phyloP scores from a whole-genome alignment of 2,797 vertebrate genomes.

The Menidia menidia region DNA sequence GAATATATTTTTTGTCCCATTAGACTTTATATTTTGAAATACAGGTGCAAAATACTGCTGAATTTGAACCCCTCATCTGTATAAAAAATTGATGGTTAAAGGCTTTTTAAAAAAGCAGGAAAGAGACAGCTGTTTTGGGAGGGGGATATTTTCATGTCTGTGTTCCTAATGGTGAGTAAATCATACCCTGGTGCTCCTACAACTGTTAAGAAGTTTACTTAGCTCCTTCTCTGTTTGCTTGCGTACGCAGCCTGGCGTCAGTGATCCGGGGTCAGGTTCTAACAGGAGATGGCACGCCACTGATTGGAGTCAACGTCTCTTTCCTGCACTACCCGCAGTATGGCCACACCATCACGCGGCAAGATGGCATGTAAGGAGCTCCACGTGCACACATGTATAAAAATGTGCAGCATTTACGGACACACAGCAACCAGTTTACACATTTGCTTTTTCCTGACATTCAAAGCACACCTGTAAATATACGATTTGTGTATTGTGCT shows the following conservation, averaged over 20 bases:
- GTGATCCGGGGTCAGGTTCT: constrained; percentile 97
- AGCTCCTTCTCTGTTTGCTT: constrained; percentile 68
- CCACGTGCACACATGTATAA: constrained; percentile 11
- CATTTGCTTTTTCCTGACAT: constrained; percentile 25
- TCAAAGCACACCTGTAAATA: constrained; percentile 24
- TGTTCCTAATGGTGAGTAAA: constrained; percentile 55
- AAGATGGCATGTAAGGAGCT: constrained; percentile 95
- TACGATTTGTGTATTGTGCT: constrained; percentile 6
- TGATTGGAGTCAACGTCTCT: constrained; percentile 98
- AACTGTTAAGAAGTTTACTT: constrained; percentile 55
- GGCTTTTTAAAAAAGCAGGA: constrained; percentile 50
- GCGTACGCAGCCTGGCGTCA: constrained; percentile 88
- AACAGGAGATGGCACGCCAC: constrained; percentile 95
- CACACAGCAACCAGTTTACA: not conserved
- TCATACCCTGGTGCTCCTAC: constrained; percentile 48
- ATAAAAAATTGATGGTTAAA: constrained; percentile 47
- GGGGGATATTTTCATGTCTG: constrained; percentile 47
- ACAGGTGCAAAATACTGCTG: constrained; percentile 42
- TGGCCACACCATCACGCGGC: constrained; percentile 94
- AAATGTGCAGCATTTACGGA: not conserved
- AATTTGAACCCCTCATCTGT: constrained; percentile 34
- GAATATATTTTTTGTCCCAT: constrained; percentile 15
- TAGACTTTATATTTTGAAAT: constrained; percentile 53
- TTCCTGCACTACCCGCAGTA: constrained; percentile 94
- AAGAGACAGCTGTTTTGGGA: constrained; percentile 34